Base-by-base conservation (phyloP, 2,797 vertebrate species). In the Sarcoramphus papa region DNA sequence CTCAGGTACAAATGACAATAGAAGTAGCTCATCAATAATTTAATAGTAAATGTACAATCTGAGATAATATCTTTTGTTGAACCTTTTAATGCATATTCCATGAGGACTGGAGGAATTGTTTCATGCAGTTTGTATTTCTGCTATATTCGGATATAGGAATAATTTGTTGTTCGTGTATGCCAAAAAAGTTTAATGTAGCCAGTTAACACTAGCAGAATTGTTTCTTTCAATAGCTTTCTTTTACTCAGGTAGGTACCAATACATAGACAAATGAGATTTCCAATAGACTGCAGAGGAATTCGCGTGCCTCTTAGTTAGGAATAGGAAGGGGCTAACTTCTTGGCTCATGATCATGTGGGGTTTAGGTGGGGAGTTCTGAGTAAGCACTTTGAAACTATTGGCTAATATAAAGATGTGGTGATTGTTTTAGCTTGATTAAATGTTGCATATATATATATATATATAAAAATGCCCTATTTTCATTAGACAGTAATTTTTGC, bases 21-120 rank as follows among this genome's bases (percentile, higher is more conserved):
- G 67, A 85, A 80, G 40, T 15, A 85, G 8, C 22, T 91, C 41
- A 93, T 94, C 68, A 90, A 83, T 96, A 83, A 85, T 94, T 65
- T 83, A 92, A 47, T 77, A 70, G 24, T 70, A 80, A 50, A 64
- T 16, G n/a, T 64, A 35, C 37, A 72, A 12, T 65, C 14, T 45
- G 31, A 90, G 69, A 27, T 70, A 80, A 53, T 88, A 69, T 67
- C 40, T 81, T 85, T 67, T 81, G 13, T 92, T 84, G 62, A 92
- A 76, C 33, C 6, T 86, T 88, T 78, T 90, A 69, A 76, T 57
- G 17, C 14, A 5, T 89, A 15, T 83, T 85, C 82, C 51, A 30
- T 14, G 20, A 88, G 50, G 75, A 76, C 25, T 50, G 30, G 65
- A 76, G 28, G 60, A 81, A 76, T 67, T 63, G 14, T 75, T 89